A percentile compares a stretch with the other conserved stretches of the same genome.
Evolutionary conservation across 1,140 invertebrate genomes (phyloP).

Genomic region (Eulimnadia texana): DNA sequence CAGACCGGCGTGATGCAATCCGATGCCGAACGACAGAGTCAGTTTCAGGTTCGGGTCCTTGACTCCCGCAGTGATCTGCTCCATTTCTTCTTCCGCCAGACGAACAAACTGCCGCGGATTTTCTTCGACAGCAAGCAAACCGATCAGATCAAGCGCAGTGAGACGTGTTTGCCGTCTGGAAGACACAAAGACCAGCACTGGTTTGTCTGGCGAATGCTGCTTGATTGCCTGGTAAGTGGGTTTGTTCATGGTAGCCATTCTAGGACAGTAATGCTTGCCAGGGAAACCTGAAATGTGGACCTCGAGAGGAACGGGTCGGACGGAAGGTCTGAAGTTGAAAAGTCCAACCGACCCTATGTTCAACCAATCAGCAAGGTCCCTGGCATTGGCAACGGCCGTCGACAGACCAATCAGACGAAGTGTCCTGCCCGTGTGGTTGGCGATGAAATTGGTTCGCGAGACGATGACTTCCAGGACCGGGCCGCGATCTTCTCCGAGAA

Average conservation of each 20-base stretch:
- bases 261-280: slow-evolving; percentile 95
- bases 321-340: slow-evolving; percentile 95
- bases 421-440: slow-evolving; percentile 58
- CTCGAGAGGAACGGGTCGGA: slow-evolving; percentile 91
- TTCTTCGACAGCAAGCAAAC: slow-evolving; percentile 75
- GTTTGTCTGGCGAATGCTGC: slow-evolving; percentile 74
- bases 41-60: slow-evolving; percentile 85
- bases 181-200: slow-evolving; percentile 90
- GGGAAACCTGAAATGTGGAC: slow-evolving; percentile 87
- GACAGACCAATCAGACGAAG: slow-evolving; percentile 88
- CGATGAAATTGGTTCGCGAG: slow-evolving; percentile 74
- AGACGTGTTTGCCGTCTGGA: slow-evolving; percentile 93
- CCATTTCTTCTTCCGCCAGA: slow-evolving; percentile 71
- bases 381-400: slow-evolving; percentile 93
- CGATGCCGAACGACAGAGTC: slow-evolving; percentile 92
- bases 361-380: slow-evolving; percentile 93
- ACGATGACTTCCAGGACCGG: slow-evolving; percentile 65
- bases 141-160: slow-evolving; percentile 91
- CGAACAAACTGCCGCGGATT: slow-evolving; percentile 92
- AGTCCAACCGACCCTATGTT: slow-evolving; percentile 72
- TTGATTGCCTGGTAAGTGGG: slow-evolving; percentile 71
- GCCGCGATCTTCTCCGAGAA: slow-evolving; percentile 77
- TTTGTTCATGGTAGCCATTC: slow-evolving; percentile 99
- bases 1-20: slow-evolving; percentile 92
- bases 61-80: slow-evolving; percentile 55